Evolutionary conservation across 2,113 vertebrate genomes (phyloP).

Genomic region (Siphamia tubifer): DNA sequence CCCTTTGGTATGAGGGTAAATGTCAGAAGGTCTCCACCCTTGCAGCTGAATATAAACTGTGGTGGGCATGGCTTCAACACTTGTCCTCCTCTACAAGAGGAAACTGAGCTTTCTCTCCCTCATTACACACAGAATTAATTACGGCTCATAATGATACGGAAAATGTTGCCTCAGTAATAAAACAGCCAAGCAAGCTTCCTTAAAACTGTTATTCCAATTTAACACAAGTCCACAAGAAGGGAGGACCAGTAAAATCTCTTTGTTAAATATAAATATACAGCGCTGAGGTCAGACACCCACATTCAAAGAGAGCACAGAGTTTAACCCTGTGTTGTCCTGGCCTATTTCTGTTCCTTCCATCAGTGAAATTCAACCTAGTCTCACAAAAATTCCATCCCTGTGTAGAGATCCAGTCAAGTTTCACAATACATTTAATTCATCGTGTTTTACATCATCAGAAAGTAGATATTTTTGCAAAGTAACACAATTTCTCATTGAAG

Average conservation of each 20-base stretch:
- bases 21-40: too few species aligned
- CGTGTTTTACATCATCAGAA: too few species aligned
- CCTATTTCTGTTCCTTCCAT: too few species aligned
- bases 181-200: constrained; percentile 3
- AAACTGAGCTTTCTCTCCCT: neutral
- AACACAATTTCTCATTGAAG: too few species aligned
- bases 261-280: constrained; percentile 12
- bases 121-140: constrained; percentile 7
- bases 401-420: too few species aligned
- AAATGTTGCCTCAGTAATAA: constrained; percentile 39
- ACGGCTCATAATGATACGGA: constrained; percentile 16
- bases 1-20: too few species aligned
- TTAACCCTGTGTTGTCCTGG: too few species aligned
- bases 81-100: neutral
- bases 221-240: constrained; percentile 12
- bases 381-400: too few species aligned
- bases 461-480: too few species aligned
- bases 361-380: too few species aligned
- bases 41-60: neutral
- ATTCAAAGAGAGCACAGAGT: neutral
- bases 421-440: too few species aligned
- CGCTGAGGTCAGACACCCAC: neutral
- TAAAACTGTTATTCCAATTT: constrained; percentile 8
- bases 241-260: neutral
- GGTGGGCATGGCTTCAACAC: neutral